Percentiles rank a stretch among this genome's conserved stretches.
Evolutionary conservation across 1,140 invertebrate species (phyloP).

Genomic region (Drosophila carrolli): DNA sequence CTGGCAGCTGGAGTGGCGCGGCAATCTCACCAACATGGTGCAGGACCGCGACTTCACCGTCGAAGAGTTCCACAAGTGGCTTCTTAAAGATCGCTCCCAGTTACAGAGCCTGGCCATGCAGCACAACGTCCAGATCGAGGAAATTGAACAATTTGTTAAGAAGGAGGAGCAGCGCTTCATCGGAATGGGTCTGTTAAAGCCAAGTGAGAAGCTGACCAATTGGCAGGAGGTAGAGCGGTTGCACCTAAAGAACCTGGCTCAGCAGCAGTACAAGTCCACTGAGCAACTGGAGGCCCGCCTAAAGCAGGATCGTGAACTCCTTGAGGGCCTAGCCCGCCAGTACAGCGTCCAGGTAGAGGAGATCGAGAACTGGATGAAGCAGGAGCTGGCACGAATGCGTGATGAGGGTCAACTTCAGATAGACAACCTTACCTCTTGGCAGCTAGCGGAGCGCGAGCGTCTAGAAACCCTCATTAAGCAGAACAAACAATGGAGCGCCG

Average conservation of each 20-base stretch:
- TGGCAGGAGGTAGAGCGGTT: constrained; percentile 80
- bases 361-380: constrained; percentile 80
- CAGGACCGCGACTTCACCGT: constrained; percentile 80
- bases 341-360: constrained; percentile 81
- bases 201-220: constrained; percentile 78
- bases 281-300: constrained; percentile 78
- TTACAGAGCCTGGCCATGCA: constrained; percentile 77
- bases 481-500: constrained; percentile 76
- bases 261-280: constrained; percentile 78
- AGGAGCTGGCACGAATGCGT: constrained; percentile 75
- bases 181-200: constrained; percentile 77
- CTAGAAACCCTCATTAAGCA: constrained; percentile 69
- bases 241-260: constrained; percentile 72
- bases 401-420: constrained; percentile 81
- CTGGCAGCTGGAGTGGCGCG: constrained; percentile 81
- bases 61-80: constrained; percentile 82
- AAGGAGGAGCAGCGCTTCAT: constrained; percentile 81
- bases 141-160: constrained; percentile 80
- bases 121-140: constrained; percentile 81
- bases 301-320: constrained; percentile 70
- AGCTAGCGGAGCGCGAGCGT: constrained; percentile 75
- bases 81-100: constrained; percentile 72
- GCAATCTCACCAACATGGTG: constrained; percentile 79
- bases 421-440: constrained; percentile 78
- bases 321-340: constrained; percentile 68